A percentile compares a stretch with the other conserved stretches of the same genome.
Conservation (phyloP, 2,888 invertebrate species). For the Bellardia bayeri region DNA sequence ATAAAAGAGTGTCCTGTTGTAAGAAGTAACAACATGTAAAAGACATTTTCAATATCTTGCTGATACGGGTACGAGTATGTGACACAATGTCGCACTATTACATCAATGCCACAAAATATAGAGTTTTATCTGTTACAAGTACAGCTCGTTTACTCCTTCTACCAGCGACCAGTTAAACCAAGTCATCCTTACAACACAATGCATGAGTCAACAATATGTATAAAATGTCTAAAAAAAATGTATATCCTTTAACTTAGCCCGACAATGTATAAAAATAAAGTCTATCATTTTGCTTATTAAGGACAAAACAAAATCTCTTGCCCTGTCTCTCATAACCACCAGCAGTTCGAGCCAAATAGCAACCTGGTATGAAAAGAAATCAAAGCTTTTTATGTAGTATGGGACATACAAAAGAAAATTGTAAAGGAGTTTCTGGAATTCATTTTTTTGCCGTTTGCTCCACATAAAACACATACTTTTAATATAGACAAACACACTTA, state of each 20-base stretch:
- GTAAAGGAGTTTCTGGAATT: conserved; percentile 67
- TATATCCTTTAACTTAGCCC: conserved; percentile 66
- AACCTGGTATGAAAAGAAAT: conserved; percentile 55
- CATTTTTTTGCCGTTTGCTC: background rate
- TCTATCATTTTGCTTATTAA: conserved; percentile 71
- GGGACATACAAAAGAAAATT: conserved; percentile 48
- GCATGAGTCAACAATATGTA: conserved; percentile 48
- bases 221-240: conserved; percentile 47
- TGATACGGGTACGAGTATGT: conserved; percentile 43
- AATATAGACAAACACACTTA: background rate
- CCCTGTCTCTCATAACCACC: background rate
- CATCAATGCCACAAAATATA: conserved; percentile 62
- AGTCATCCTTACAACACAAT: conserved; percentile 23
- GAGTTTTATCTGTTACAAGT: conserved; percentile 54
- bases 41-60: conserved; percentile 61
- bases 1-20: conserved; percentile 31
- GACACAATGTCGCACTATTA: conserved; percentile 70
- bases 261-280: conserved; percentile 56
- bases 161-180: conserved; percentile 1
- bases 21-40: conserved; percentile 29
- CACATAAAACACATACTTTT: conserved; percentile 32
- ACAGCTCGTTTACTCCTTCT: background rate
- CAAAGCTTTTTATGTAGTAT: conserved; percentile 33
- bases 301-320: conserved; percentile 26
- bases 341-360: conserved; percentile 8